Base-by-base conservation (phyloP, 1,140 invertebrate species). In the Orius insidiosus region DNA sequence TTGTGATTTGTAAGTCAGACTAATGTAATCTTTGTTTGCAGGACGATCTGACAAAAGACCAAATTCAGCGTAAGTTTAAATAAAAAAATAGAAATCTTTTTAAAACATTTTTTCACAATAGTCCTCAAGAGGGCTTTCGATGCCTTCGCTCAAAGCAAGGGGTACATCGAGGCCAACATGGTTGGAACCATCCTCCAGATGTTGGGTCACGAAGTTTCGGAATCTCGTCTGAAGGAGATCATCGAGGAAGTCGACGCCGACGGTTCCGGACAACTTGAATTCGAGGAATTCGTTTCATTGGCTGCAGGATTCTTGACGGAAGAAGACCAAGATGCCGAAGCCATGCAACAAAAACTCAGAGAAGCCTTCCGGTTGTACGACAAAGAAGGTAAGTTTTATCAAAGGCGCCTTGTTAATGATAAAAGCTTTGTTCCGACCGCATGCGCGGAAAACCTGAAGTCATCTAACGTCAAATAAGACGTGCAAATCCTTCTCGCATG, bases 231-330 rank as follows among this genome's bases (percentile, higher is more conserved):
- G 37, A 85, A 89, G 62, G 85, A 92, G 62, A 75, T 95, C 51
- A 94, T 95, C 57, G 85, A 87, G 55, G 87, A 94, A 70, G 88
- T 95, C 44, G 89, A 95, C 62, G 83, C 85, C 46, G 89, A 94
- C 63, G 88, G 89, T 32, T 70, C 68, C n/a, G 71, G 72, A 31
- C 63, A 75, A 38, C 51, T 88, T 56, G 88, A 94, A 61, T 94
- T 94, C 60, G 85, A 88, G 58, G 89, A 92, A 56, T 93, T 93
- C 62, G 76, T 84, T 18, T 76, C 78, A 5, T 58, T 93, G 56
- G 85, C 85, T 2, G 76, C 83, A 15, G 74, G 78, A 52, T 90
- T 89, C 63, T 72, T 89, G 60, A 67, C 71, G 18, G 74, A 76
- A 56, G 74, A 76, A 54, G 84, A 87, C 57, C 85, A 89, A 57